Evolutionary conservation across 1,140 invertebrate species (phyloP), one percentile per base, ranked within the genome.

Genomic region (Holcopasites calliopsidis): DNA sequence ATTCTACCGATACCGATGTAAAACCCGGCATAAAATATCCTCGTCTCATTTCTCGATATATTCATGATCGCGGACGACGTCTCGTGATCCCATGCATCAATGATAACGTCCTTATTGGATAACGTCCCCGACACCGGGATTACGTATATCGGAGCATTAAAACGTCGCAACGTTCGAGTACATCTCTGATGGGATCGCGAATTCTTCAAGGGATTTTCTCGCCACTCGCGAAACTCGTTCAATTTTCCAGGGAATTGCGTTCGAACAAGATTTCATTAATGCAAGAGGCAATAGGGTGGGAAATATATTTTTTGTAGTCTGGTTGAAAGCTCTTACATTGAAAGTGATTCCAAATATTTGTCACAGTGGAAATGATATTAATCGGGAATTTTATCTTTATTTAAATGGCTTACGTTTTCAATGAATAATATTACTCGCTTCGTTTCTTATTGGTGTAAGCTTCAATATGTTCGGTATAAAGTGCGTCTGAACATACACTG

Each of bases 81-180:
- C 47, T 65, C 71, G 49, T 6, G 28, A 21, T 73, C 40, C 61
- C n/a, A 55, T 73, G 44, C 61, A 73, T 73, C 71, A 55, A 65
- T 73, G 71, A 73, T 73, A 73, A 73, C 71, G 49, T 55, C 50
- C 38, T 73, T 65, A 73, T 65, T 35, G 28, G 38, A 26, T 35
- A n/a, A 61, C 16, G n/a, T 44, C 49, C 33, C 16, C 70, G 28
- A 65, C 28, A 54, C n/a, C 40, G 55, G 11, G 42, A 71, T 69
- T 69, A 16, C 38, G 13, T 18, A 23, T 40, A 62, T 71, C 57
- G 5, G 31, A 8, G 44, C 44, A 82, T 74, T 74, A 83, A 82
- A 83, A 54, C 74, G 54, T 72, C 49, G 31, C n/a, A 23, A 3
- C 42, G 35, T 60, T 69, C 79, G 76, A 70, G 65, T 21, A 16